A percentile compares a stretch with the other conserved stretches of the same genome.
Evolutionary conservation across 2,888 invertebrate genomes (phyloP).

Genomic region (Cantharis lateralis): DNA sequence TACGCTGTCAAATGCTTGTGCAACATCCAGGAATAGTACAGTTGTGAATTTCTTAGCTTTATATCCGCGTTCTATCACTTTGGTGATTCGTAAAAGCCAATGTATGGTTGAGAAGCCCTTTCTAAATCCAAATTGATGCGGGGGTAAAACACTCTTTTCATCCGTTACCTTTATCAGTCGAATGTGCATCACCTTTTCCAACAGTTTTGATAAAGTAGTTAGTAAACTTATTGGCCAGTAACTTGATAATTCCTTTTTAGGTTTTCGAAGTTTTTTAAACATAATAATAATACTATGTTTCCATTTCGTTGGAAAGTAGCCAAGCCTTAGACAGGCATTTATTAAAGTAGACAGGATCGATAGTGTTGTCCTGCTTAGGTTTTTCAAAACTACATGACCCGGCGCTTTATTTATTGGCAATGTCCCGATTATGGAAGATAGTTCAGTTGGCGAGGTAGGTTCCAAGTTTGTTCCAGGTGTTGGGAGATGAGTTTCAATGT

Average conservation of each 20-base stretch:
- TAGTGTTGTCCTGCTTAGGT: conserved; percentile 21
- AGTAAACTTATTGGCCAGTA: conserved; percentile 33
- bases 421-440: background rate
- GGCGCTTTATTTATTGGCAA: background rate
- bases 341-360: conserved; percentile 25
- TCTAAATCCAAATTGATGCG: conserved; percentile 40
- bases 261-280: conserved; percentile 29
- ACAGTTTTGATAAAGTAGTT: conserved; percentile 26
- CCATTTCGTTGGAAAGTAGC: conserved; percentile 29
- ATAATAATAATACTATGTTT: conserved; percentile 27
- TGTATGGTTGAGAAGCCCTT: conserved; percentile 31
- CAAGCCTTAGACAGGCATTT: conserved; percentile 18
- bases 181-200: conserved; percentile 32
- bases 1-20: too few species aligned
- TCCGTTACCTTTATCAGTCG: background rate
- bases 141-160: background rate
- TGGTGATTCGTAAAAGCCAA: conserved; percentile 32
- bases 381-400: background rate
- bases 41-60: conserved; percentile 31
- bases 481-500: too few species aligned
- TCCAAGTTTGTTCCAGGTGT: background rate
- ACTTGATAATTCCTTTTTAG: conserved; percentile 20
- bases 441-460: background rate
- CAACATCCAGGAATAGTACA: conserved; percentile 24
- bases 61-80: conserved; percentile 24